Evolutionary conservation across 2,113 vertebrate genomes (phyloP).

Genomic region (Siniperca chuatsi): DNA sequence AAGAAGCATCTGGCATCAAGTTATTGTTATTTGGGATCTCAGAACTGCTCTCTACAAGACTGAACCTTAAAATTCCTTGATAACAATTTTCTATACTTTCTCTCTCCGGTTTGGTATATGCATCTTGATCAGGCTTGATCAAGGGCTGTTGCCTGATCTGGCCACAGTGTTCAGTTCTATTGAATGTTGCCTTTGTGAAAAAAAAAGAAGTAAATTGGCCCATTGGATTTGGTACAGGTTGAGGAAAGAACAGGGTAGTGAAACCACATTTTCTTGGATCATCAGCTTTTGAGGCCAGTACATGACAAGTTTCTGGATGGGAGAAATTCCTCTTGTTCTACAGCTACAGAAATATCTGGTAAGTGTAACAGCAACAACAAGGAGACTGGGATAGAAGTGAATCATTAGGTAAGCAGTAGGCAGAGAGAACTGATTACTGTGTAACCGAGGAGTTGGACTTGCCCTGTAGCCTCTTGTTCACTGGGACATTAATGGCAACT

Average conservation of each 20-base stretch:
- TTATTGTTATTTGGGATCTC: neutral
- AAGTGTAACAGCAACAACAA: neutral
- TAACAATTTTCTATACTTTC: neutral
- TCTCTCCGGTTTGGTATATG: slow-evolving; percentile 7
- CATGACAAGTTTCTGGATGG: neutral
- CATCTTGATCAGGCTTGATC: slow-evolving; percentile 25
- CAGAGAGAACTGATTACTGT: neutral
- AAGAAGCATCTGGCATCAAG: neutral
- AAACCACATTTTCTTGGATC: slow-evolving; percentile 9
- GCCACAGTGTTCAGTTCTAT: slow-evolving; percentile 38
- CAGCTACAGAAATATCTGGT: neutral
- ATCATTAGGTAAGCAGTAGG: neutral
- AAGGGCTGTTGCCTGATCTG: slow-evolving; percentile 36
- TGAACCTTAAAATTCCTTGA: neutral
- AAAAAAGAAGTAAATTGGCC: neutral
- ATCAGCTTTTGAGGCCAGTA: neutral
- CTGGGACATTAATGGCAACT: neutral
- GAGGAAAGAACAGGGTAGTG: neutral
- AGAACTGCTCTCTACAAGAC: neutral
- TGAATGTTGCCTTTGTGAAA: slow-evolving; percentile 60
- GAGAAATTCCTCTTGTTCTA: neutral
- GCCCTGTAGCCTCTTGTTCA: neutral
- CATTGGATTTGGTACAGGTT: neutral
- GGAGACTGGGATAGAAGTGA: neutral
- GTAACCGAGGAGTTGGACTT: neutral